Base-by-base conservation (phyloP, 1,140 invertebrate genomes). In the Bombus picipes region DNA sequence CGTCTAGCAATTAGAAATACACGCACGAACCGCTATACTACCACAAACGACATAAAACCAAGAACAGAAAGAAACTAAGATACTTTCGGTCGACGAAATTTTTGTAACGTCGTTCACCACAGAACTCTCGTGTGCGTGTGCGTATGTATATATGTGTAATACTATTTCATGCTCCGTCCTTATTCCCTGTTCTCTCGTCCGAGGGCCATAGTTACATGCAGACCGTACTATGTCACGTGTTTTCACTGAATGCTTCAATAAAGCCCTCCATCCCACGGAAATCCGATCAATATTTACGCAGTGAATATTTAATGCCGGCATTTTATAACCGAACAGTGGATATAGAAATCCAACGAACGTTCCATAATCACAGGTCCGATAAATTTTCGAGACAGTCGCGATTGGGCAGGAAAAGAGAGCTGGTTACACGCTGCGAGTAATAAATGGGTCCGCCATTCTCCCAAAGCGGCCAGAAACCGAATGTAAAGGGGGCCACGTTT, bases 141-240 rank as follows among this genome's bases (percentile, higher is more conserved):
- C 43, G 15, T 66, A 2, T 53, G 18, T 22, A 0, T 22, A 6
- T 53, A 22, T 22, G 18, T 53, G 47, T 53, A 53, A 53, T 8
- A 53, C 74, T 37, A 76, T 59, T 41, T 78, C 76, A 78, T 78
- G 75, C 75, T 78, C 5, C 76, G 43, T 62, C 57, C 37, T 77
- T 41, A 4, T 47, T 1, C 72, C 18, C n/a, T 47, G 3, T 47
- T 12, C 37, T 75, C 32, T 34, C 65, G 28, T 34, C 34, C 25
- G 22, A 43, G 22, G 18, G 65, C 9, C 39, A 75, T 34, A 47
- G 10, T 74, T 25, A 34, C 75, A 39, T 78, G 76, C 59, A 62
- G n/a, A 15, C 28, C 39, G 9, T 41, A 28, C 37, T 9, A 9
- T n/a, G 25, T 76, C 34, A 53, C 13, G 34, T n/a, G 25, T 65